Evolutionary conservation across 2,113 vertebrate genomes (phyloP).

Genomic region (Sphyrna mokarran): DNA sequence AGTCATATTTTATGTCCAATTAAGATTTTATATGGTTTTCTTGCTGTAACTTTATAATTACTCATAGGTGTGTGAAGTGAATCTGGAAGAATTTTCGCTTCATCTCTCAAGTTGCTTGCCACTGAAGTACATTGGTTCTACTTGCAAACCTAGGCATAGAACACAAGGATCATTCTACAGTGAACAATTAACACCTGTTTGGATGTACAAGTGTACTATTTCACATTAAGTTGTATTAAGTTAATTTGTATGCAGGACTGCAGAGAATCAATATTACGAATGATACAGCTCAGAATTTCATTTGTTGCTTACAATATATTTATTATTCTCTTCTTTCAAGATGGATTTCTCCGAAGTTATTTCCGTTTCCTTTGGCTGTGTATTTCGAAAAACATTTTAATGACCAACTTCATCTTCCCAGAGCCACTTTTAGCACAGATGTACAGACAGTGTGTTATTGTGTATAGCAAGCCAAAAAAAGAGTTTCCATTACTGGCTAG

Average conservation of each 20-base stretch:
- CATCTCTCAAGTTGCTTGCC: conserved; percentile 6
- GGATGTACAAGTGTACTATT: background rate
- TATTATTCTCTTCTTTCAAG: background rate
- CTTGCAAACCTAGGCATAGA: background rate
- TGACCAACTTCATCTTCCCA: background rate
- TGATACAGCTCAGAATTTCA: background rate
- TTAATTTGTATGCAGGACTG: background rate
- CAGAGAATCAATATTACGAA: background rate
- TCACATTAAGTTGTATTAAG: background rate
- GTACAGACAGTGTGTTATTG: background rate
- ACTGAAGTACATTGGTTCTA: background rate
- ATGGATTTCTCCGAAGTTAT: background rate
- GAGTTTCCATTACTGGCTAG: background rate
- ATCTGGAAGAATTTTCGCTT: background rate
- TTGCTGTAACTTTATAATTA: conserved; percentile 1
- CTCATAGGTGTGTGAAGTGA: background rate
- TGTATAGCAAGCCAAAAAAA: no score
- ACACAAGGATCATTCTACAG: background rate
- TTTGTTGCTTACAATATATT: background rate
- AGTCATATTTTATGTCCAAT: conserved; percentile 16
- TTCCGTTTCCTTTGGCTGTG: no score
- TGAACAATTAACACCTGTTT: background rate
- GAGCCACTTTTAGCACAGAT: background rate
- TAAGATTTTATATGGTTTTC: background rate
- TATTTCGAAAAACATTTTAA: background rate